A percentile compares a stretch with the other conserved stretches of the same genome.
Conservation (phyloP, 2,888 invertebrate species). For the Gortyna flavago region DNA sequence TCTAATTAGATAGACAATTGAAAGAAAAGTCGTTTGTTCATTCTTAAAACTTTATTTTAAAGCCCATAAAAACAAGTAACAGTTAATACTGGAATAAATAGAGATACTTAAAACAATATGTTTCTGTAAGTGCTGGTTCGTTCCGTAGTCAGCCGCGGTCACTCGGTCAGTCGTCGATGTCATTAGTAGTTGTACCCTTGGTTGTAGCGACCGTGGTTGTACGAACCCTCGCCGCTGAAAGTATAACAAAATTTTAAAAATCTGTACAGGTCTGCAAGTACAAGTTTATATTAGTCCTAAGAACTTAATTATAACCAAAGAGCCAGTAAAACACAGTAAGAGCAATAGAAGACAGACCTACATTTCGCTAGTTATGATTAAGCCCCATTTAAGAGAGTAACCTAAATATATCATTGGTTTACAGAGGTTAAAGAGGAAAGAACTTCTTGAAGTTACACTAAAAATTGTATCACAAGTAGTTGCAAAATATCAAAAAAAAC, state of each 20-base stretch:
- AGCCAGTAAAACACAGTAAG: too few relatives aligned
- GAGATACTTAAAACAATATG: conserved; percentile 42
- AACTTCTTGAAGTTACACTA: background rate
- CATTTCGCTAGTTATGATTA: background rate
- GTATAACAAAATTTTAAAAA: conserved; percentile 23
- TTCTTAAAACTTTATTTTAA: conserved; percentile 68
- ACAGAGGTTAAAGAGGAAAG: background rate
- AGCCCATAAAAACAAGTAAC: conserved; percentile 66
- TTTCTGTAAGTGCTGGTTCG: conserved; percentile 25
- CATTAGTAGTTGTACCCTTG: conserved; percentile 74
- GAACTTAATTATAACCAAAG: background rate
- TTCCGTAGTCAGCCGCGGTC: conserved; percentile 46
- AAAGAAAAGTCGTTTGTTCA: background rate
- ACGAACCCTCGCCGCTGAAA: conserved; percentile 76
- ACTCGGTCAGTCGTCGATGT: conserved; percentile 41
- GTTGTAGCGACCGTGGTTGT: conserved; percentile 72
- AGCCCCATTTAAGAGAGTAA: background rate
- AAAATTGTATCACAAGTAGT: background rate
- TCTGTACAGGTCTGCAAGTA: background rate
- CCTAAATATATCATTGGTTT: background rate
- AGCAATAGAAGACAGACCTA: background rate
- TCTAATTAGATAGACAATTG: background rate
- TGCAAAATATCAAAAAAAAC: conserved; percentile 51
- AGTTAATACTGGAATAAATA: conserved; percentile 69
- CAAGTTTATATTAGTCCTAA: background rate